Conservation (phyloP, 2,888 invertebrate genomes). For the Cartodere bifasciata region DNA sequence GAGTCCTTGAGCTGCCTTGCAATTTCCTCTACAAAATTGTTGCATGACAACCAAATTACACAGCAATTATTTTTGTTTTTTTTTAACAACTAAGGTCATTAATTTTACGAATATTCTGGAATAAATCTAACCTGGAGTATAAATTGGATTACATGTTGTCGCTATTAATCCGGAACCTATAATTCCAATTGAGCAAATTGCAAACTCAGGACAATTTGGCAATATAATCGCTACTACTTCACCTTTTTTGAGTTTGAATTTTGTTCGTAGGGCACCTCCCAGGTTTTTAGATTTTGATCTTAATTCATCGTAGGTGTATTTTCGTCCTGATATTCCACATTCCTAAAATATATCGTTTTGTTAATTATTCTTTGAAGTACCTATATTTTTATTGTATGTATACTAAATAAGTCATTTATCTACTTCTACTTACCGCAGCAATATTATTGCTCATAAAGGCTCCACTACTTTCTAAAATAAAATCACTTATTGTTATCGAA, state of each 20-base stretch:
- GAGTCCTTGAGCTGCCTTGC: constrained; percentile 48
- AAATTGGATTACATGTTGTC: constrained; percentile 56
- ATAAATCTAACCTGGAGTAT: constrained; percentile 37
- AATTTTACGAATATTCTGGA: too few species aligned
- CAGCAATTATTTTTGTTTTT: too few species aligned
- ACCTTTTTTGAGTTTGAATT: constrained; percentile 46
- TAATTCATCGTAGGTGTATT: constrained; percentile 52
- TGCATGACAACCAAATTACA: too few species aligned
- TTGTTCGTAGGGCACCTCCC: constrained; percentile 34
- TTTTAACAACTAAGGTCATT: too few species aligned
- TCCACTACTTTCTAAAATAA: too few species aligned
- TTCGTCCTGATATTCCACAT: constrained; percentile 51
- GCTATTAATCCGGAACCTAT: constrained; percentile 51
- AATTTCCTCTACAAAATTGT: constrained; percentile 61
- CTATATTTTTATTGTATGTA: too few species aligned
- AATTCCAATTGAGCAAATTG: constrained; percentile 47
- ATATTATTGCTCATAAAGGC: too few species aligned
- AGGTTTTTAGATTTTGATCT: constrained; percentile 49
- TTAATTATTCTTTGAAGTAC: too few species aligned
- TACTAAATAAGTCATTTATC: too few species aligned
- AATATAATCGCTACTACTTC: constrained; percentile 53
- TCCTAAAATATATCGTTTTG: constrained; percentile 48
- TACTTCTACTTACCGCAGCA: too few species aligned
- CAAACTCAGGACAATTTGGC: constrained; percentile 59
- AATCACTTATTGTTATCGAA: too few species aligned